Evolutionary conservation across 2,888 invertebrate genomes (phyloP), one percentile per base, ranked within the genome.

Genomic region (Sinopyrophorus schimmeli): DNA sequence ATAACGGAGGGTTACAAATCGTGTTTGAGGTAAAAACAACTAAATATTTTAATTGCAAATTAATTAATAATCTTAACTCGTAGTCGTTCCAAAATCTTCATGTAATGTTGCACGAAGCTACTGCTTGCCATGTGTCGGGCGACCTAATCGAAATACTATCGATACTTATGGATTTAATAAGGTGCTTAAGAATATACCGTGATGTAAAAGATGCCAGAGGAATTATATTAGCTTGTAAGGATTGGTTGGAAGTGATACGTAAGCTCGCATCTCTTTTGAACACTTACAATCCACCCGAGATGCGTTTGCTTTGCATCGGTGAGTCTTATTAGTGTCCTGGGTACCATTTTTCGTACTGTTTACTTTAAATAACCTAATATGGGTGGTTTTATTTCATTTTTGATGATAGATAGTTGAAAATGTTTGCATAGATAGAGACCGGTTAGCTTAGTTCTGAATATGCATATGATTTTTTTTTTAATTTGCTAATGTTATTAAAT

Each of bases 41-140:
- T 16, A 6, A 17, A 3, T 27, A 12, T 27, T 7, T 26, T 9
- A 26, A 5, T 4, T 3, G 37, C 30, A 11, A 21, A 18, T 11
- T n/a, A 20, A 38, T 7, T 18, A 43, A 27, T 28, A n/a, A 21
- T 32, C 30, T 75, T 77, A 75, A 74, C 76, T 16, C 79, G 27
- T 77, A 93, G 83, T 91, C 92, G 15, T 81, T 94, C 65, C 89
- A 89, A 74, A 92, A 92, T 55, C 77, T 95, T 51, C 93, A 94
- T 77, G 87, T 91, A 59, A 93, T 95, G 85, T 89, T 93, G 70
- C 92, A 93, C 64, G 94, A 95, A 73, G 93, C 93, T 7, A 92
- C 93, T 5, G 91, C 91, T 0, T 91, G 89, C 65, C 89, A 90
- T 69, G 87, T 90, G 9, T 84, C 86, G 0, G 84, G 83, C 2